Conservation (phyloP, 2,113 vertebrate genomes). For the Mustela lutreola region DNA sequence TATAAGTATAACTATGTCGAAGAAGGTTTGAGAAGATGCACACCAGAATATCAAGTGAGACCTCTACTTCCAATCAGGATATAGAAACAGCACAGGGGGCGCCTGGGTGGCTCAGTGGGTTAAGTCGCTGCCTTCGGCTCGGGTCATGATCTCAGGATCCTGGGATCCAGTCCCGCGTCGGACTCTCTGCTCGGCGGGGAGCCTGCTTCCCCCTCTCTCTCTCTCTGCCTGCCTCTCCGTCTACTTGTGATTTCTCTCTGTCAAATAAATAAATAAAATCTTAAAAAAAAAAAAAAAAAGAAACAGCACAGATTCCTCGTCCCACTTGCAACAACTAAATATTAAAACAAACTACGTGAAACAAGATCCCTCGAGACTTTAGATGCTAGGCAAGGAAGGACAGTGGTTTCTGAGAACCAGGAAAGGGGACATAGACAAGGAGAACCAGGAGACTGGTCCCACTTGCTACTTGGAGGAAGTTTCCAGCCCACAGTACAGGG, state of each 20-base stretch:
- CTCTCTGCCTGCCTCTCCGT: too few relatives aligned
- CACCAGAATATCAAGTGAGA: neutral
- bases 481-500: rapidly evolving
- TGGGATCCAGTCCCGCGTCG: too few relatives aligned
- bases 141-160: too few relatives aligned
- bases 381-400: neutral
- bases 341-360: neutral
- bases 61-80: neutral
- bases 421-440: neutral
- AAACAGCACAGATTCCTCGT: neutral
- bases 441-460: neutral
- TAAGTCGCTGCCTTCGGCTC: too few relatives aligned
- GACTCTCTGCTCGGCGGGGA: too few relatives aligned
- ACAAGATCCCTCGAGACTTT: neutral
- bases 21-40: neutral
- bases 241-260: too few relatives aligned
- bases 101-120: too few relatives aligned
- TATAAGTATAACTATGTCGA: neutral
- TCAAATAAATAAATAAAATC: too few relatives aligned
- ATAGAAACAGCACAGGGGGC: neutral
- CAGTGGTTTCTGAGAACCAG: neutral
- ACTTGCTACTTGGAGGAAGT: neutral
- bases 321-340: neutral
- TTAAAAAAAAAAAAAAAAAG: neutral
- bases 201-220: too few relatives aligned